Evolutionary conservation across 2,113 vertebrate genomes (phyloP).

Genomic region (Ceyx cyanopectus): DNA sequence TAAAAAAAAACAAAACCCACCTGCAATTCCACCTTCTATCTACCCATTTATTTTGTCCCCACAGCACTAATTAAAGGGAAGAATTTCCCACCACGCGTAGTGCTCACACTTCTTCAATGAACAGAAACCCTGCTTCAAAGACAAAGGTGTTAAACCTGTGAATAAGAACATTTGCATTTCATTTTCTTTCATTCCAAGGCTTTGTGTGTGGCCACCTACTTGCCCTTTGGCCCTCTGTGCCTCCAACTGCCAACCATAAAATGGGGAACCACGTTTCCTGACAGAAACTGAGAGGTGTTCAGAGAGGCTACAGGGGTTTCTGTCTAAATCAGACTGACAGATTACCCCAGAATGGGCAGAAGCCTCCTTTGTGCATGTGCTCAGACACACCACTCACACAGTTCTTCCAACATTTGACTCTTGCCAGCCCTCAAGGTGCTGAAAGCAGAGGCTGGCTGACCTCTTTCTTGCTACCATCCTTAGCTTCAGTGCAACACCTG

Average conservation of each 20-base stretch:
- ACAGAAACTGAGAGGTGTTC: background rate
- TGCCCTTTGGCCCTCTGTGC: constrained; percentile 5
- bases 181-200: background rate
- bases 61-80: constrained; percentile 22
- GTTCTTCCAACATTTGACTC: background rate
- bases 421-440: background rate
- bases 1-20: background rate
- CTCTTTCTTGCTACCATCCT: background rate
- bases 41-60: background rate
- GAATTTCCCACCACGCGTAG: background rate
- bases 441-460: background rate
- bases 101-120: background rate
- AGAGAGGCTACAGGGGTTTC: background rate
- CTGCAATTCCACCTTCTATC: background rate
- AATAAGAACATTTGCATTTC: background rate
- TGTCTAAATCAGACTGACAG: background rate
- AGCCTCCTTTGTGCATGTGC: background rate
- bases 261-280: background rate
- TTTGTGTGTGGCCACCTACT: background rate
- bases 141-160: background rate
- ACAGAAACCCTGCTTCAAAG: background rate
- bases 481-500: background rate
- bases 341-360: background rate
- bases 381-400: background rate
- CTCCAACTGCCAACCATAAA: background rate